Evolutionary conservation across 2,113 vertebrate species (phyloP).

Genomic region (Barnardius zonarius): DNA sequence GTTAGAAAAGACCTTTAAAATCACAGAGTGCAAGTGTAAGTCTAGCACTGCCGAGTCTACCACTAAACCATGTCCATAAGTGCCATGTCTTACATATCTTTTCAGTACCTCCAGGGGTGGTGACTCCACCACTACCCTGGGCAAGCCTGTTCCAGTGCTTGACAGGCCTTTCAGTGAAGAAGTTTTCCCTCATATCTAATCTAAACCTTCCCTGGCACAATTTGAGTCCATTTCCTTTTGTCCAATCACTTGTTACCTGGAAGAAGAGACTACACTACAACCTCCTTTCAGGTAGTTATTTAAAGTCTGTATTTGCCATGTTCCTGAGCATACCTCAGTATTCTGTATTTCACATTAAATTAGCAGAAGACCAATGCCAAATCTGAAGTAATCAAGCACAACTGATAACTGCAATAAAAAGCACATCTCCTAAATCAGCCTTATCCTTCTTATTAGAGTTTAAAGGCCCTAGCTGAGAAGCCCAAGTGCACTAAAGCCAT

Average conservation of each 20-base stretch:
- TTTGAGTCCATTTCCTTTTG: not conserved
- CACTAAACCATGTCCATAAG: not conserved
- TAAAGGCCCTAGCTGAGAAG: not conserved
- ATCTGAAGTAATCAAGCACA: not conserved
- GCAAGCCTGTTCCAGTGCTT: not conserved
- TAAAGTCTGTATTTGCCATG: not conserved
- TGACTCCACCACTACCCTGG: not conserved
- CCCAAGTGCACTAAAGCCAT: not conserved
- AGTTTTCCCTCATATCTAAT: not conserved
- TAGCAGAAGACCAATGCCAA: not conserved
- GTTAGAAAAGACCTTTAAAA: not conserved
- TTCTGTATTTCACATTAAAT: not conserved
- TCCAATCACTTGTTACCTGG: not conserved
- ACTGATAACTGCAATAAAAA: not conserved
- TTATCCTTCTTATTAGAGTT: not conserved
- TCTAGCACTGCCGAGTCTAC: not conserved
- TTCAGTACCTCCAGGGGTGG: not conserved
- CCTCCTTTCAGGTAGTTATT: not conserved
- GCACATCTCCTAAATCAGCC: not conserved
- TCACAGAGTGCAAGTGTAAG: not conserved
- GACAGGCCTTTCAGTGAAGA: not conserved
- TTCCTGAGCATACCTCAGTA: not conserved
- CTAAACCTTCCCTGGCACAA: not conserved
- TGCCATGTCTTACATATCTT: rapidly evolving
- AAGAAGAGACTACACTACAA: rapidly evolving